These are phyloP conservation scores for Nematolebias whitei DNA, from an alignment of 2,113 vertebrate genomes.

Conservation along the genomic window DNA sequence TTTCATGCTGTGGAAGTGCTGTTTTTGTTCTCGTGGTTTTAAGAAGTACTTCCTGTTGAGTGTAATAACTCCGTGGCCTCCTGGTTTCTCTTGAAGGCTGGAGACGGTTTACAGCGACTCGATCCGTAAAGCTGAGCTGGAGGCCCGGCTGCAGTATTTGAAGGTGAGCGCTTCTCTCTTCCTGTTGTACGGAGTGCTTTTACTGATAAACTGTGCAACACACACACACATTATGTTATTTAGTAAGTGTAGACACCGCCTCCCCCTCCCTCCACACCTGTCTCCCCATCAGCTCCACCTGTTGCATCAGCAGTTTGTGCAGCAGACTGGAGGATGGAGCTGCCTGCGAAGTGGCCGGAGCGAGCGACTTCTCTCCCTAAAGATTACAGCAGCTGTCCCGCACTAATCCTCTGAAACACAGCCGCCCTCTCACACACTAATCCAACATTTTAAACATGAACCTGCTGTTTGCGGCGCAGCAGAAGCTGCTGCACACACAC, in stretches of 20 bases:
- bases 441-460: conserved; percentile 50
- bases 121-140: conserved; percentile 90
- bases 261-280: conserved; percentile 50
- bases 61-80: conserved; percentile 35
- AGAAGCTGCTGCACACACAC: background rate
- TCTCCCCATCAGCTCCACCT: conserved; percentile 59
- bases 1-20: conserved; percentile 32
- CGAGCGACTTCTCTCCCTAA: conserved; percentile 22
- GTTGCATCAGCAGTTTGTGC: conserved; percentile 49
- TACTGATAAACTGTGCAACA: conserved; percentile 10
- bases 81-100: conserved; percentile 75
- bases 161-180: conserved; percentile 80
- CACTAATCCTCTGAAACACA: conserved; percentile 49
- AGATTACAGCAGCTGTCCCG: conserved; percentile 64
- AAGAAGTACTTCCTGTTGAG: conserved; percentile 34
- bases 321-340: conserved; percentile 14
- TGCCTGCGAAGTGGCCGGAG: conserved; percentile 46
- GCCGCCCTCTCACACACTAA: conserved; percentile 20
- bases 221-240: conserved; percentile 21
- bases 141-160: conserved; percentile 92
- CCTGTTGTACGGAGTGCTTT: conserved; percentile 19
- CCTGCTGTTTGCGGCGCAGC: background rate
- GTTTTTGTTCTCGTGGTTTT: conserved; percentile 20
- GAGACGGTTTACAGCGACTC: conserved; percentile 91
- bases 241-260: conserved; percentile 29